Evolutionary conservation across 2,888 invertebrate species (phyloP), one percentile per base, ranked within the genome.

Genomic region (Aporophyla nigra): DNA sequence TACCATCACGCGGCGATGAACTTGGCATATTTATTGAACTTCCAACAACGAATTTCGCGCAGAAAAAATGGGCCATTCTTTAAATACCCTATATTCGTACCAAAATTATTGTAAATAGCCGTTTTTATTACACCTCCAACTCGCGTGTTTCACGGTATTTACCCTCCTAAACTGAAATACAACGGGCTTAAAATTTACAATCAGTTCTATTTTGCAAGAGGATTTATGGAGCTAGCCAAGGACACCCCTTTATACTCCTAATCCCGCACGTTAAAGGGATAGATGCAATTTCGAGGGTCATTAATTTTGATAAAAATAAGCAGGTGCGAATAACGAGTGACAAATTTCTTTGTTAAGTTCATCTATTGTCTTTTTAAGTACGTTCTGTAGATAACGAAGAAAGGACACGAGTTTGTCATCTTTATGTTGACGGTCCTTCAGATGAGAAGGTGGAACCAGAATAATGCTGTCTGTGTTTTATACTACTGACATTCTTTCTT

Each of bases 291-390:
- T 43, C 33, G 7, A 9, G 58, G n/a, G 16, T 77, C 59, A 82
- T 82, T 74, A 74, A 78, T 68, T 83, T 56, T 63, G 71, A 43
- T 74, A 63, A 46, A 67, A 71, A 78, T 51, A 68, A 78, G 54
- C 43, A 33, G 16, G 43, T 74, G 54, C 16, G 59, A 71, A 51
- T 51, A 46, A 62, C 24, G 61, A 61, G 54, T 40, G 27, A 59
- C 9, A 33, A 63, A 58, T 77, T 67, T 72, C 49, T 67, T 70
- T 51, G 33, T 56, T 7, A 53, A 56, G 9, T 74, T 66, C 14
- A 33, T 61, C 49, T 51, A 24, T 63, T 63, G 61, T 43, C 40
- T 27, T 4, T 24, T 67, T 46, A 1, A 54, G 16, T 24, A 46
- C 40, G 19, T 49, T 24, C 2, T 21, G 51, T n/a, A 27, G 10